Evolutionary conservation across 2,888 invertebrate genomes (phyloP), one percentile per base, ranked within the genome.

Genomic region (Eilema depressum): DNA sequence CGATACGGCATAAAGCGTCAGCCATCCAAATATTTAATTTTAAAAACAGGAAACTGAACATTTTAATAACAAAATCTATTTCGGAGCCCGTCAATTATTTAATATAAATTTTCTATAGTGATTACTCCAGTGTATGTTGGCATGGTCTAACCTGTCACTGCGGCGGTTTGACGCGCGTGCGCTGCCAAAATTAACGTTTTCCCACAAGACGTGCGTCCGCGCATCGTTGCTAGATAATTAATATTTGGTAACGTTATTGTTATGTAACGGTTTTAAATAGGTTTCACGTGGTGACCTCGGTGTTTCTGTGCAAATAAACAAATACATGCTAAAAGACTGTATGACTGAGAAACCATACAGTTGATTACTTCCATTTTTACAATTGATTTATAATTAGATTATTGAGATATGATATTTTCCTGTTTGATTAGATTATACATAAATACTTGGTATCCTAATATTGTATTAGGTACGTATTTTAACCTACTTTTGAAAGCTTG

Each of bases 81-180:
- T 78, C 30, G 11, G 62, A 33, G 26, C 63, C 60, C 69, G 75
- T 75, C 83, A 82, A 75, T 82, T 78, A 82, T 69, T 57, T 59
- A 66, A 73, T 77, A 68, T 69, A 69, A 79, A 71, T 75, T 66
- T 76, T 73, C 73, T 75, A 74, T 65, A 77, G 26, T 37, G 33
- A 37, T 62, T 66, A 69, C 69, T 82, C 80, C 80, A 80, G 76
- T 63, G 65, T 67, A 64, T 72, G 70, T 82, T 82, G 81, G 80
- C 81, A 80, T 73, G 71, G 65, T 70, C 56, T 69, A 37, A 53
- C 63, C 66, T 75, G 76, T 76, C 78, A 71, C 17, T 64, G 65
- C 33, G 65, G 66, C 30, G 25, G 63, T 60, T 37, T 73, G 80
- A 75, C 72, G 72, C 66, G 69, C 30, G 68, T 30, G 57, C 67